Evolutionary conservation across 2,888 invertebrate genomes (phyloP), one percentile per base, ranked within the genome.

Genomic region (Rotaria sp.): DNA sequence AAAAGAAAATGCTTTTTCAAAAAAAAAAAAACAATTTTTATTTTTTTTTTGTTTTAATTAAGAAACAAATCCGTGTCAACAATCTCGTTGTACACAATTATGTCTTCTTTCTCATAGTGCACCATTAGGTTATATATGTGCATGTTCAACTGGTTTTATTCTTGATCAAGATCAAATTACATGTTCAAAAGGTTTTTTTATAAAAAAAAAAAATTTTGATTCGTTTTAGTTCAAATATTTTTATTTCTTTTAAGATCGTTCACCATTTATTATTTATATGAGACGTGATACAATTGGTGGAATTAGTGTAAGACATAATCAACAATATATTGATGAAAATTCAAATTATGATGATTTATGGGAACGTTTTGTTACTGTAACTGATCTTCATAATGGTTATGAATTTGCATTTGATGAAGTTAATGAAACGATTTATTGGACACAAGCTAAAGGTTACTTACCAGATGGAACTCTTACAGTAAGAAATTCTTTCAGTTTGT

Each of bases 401-500:
- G 95, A 96, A 88, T 93, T 97, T 87, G 97, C 97, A 90, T 98
- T 95, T 90, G 97, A 99, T 90, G 94, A 95, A 35, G 94, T 94
- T 89, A 94, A 94, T 1, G 94, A 94, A 89, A 94, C 93, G 84
- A 92, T 98, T 18, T 97, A 94, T 92, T 97, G 89, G 87, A 87
- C 90, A n/a, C 84, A 84, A 59, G 38, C 50, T 50, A 85, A 85
- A n/a, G 13, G 80, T 11, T 45, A n/a, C 15, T 45, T 80, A 45
- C 35, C 84, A 0, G 84, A 55, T 84, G 52, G 35, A 84, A 52
- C 84, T 10, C 8, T 8, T 7, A 52, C 35, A 7, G 52, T 84
- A 84, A 38, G 52, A 21, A 24, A 52, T 24, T 52, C 21, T 52
- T 50, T 50, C 15, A 50, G 13, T 50, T 50, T 50, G 15, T 50